Base-by-base conservation (phyloP, 2,888 invertebrate genomes). In the Oscheius sp. region DNA sequence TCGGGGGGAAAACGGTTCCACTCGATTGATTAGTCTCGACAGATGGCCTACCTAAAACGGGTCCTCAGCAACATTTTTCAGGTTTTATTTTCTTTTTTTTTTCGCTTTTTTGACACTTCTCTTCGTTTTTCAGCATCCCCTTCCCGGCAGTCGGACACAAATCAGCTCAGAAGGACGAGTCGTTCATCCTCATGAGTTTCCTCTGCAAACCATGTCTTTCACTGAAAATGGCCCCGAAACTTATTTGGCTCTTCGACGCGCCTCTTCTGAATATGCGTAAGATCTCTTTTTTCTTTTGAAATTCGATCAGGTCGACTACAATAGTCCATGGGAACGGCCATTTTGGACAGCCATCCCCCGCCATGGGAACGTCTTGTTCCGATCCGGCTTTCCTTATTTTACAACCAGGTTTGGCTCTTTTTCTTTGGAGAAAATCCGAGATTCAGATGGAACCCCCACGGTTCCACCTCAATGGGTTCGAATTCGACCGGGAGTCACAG, bases 151-250 rank as follows among this genome's bases (percentile, higher is more conserved):
- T n/a, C 25, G 61, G 25, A 45, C 45, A n/a, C 61, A 25, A 55
- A 67, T 17, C 31, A 67, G 31, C 71, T 17, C 61, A n/a, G 64
- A 76, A 20, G 96, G 97, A 88, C 93, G 95, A 88, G 92, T 96
- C 81, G 90, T 98, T 79, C 95, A 96, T 87, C 96, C 96, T 87
- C 94, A 96, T 88, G 97, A 98, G 88, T 96, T 96, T 88, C 97
- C 97, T 48, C 90, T 84, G 29, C 34, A 57, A 25, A 48, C 50
- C 20, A 58, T 69, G 52, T 34, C 33, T 23, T 34, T 50, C 34
- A 53, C 37, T 6, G 63, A 50, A 27, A 69, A 64, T 27, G 64
- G 64, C 1, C 53, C 53, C 10, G 64, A 69, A 29, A 64, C 53
- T 27, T 69, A 64, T 53, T 33, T 65, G 20, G 52, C 66, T 10